Evolutionary conservation across 2,888 invertebrate species (phyloP), one percentile per base, ranked within the genome.

Genomic region (Dioctria linearis): DNA sequence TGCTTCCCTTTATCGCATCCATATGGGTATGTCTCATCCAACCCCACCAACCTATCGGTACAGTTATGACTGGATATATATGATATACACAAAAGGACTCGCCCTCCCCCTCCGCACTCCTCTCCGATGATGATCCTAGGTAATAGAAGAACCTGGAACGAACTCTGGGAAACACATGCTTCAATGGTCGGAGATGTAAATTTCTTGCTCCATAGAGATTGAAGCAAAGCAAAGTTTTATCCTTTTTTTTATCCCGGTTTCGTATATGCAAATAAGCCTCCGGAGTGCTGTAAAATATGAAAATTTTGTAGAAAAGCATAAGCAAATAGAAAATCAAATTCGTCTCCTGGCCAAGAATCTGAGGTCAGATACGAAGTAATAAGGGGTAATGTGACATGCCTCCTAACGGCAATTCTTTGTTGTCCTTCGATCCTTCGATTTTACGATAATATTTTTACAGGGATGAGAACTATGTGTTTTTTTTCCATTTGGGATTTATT

Each of bases 271-370:
- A 73, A 73, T 73, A 54, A 73, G 73, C 73, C 59, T 59, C 73
- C 40, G 73, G 73, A 73, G 54, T 73, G 57, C 43, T 73, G 73
- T 73, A 73, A 73, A 73, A 73, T 73, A 59, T 73, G 73, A 73
- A 73, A 73, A 73, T 54, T 73, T 25, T 25, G 43, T 57, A 73
- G 40, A 73, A 42, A 73, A 13, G 57, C 13, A 42, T 59, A 73
- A 57, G 57, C 73, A 73, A 73, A 59, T 13, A 40, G 8, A n/a
- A 73, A 73, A 73, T 73, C 59, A 9, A 59, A 43, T 73, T 57
- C 59, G 73, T 73, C 59, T 57, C 13, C 54, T n/a, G 71, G 71
- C 51, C 49, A 11, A 71, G 25, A 71, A 71, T 71, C 73, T 73
- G 25, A 73, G 57, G 59, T 73, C 59, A 73, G 25, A 73, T 59